Evolutionary conservation across 2,797 vertebrate genomes (phyloP).

Genomic region (Pipistrellus pipistrellus): DNA sequence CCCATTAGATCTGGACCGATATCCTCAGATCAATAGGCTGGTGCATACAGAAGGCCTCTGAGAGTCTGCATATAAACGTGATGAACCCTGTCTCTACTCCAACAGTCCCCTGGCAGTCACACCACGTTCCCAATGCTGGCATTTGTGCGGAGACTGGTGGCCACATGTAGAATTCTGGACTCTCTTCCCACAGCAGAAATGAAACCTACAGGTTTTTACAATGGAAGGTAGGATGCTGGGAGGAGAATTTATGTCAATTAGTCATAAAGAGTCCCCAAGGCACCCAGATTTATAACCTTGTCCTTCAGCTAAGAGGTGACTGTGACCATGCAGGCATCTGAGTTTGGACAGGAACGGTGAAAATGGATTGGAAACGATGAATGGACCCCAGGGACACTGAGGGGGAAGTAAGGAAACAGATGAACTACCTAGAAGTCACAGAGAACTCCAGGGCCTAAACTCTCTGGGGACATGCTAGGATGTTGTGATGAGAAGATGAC

Average conservation of each 20-base stretch:
- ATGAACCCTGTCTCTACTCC: background rate
- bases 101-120: background rate
- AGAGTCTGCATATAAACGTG: background rate
- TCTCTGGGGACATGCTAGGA: background rate
- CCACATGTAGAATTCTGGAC: background rate
- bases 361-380: slow-evolving; percentile 60
- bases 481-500: background rate
- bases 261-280: slow-evolving; percentile 11
- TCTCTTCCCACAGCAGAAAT: background rate
- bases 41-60: background rate
- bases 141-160: background rate
- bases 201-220: background rate
- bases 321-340: slow-evolving; percentile 55
- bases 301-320: slow-evolving; percentile 36
- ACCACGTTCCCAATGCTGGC: background rate
- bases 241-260: slow-evolving; percentile 62
- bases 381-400: background rate
- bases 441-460: background rate
- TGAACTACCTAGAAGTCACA: background rate
- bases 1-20: slow-evolving; percentile 51
- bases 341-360: slow-evolving; percentile 56
- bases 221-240: slow-evolving; percentile 24
- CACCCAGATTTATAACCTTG: slow-evolving; percentile 55
- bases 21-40: slow-evolving; percentile 53
- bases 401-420: background rate